A percentile compares a stretch with the other conserved stretches of the same genome.
Conservation (phyloP, 2,888 invertebrate genomes). For the Mesoligia furuncula region DNA sequence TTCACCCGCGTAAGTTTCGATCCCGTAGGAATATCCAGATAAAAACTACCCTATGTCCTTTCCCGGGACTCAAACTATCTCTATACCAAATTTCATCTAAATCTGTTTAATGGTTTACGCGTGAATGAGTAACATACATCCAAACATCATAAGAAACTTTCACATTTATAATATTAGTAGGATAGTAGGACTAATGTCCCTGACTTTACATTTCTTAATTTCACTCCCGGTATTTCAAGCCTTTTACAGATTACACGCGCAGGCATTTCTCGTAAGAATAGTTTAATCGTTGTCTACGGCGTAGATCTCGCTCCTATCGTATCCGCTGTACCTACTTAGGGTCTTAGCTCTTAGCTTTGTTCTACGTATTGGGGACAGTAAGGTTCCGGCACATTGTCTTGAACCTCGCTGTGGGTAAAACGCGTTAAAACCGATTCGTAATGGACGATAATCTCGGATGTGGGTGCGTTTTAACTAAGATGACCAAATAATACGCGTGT, state of each 20-base stretch:
- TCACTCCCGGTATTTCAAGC: background rate
- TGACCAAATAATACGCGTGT: conserved; percentile 13
- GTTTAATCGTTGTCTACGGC: background rate
- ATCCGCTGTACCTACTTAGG: background rate
- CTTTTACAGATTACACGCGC: background rate
- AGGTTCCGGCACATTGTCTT: conserved; percentile 30
- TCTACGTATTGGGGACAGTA: conserved; percentile 12
- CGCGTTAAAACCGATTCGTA: conserved; percentile 34
- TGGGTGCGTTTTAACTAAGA: conserved; percentile 18
- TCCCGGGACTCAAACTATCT: too few relatives aligned
- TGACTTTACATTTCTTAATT: background rate
- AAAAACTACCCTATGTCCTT: too few relatives aligned
- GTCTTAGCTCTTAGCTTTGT: conserved; percentile 31
- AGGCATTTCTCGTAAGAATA: background rate
- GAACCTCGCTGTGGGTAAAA: conserved; percentile 14
- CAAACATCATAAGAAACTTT: too few relatives aligned
- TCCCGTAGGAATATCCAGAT: too few relatives aligned
- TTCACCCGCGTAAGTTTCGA: too few relatives aligned
- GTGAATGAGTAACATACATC: too few relatives aligned
- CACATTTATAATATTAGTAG: too few relatives aligned
- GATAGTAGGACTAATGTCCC: background rate
- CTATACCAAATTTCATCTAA: too few relatives aligned
- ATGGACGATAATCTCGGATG: conserved; percentile 7
- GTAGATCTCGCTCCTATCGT: background rate
- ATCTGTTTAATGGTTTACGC: too few relatives aligned